Base-by-base conservation (phyloP, 2,888 invertebrate species). In the Notodonta ziczac region DNA sequence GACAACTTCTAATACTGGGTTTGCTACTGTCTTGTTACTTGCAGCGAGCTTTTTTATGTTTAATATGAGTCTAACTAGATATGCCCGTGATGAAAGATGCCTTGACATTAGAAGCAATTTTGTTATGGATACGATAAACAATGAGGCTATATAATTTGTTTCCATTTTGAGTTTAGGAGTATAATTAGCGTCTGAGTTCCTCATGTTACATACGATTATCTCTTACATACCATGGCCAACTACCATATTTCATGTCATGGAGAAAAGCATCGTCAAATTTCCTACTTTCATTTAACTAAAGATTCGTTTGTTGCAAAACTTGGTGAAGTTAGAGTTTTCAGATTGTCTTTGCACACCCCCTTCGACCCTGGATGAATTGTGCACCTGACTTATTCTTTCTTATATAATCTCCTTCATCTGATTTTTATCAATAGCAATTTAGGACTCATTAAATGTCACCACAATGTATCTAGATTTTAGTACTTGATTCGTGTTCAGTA, bases 21-120 rank as follows among this genome's bases (percentile, higher is more conserved):
- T 46, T 69, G 90, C 91, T 91, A 89, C 91, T 84, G 90, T 90
- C 86, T 90, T 87, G 88, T 88, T 88, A 83, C 80, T 73, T 74
- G 72, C 81, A 79, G 69, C 56, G 68, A 56, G 39, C 76, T 79
- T 82, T 86, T 82, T 81, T 85, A 79, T 81, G 69, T 76, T 78
- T 84, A 76, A 78, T 68, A 74, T 76, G 75, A 71, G 72, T 70
- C 73, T 69, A 71, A 69, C 77, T 73, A 73, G 77, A 14, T 42
- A 56, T 42, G 78, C 67, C 72, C 74, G 76, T 72, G 82, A 81
- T 73, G 83, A 85, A 79, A 82, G 75, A 76, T 78, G 5, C 78
- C 77, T 76, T 73, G 65, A 74, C 67, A 75, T 83, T 80, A 80
- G 73, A 72, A 64, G 70, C 76, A 82, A 82, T 82, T 82, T 82